Evolutionary conservation across 2,113 vertebrate genomes (phyloP).

Genomic region (Cyanoderma ruficeps): DNA sequence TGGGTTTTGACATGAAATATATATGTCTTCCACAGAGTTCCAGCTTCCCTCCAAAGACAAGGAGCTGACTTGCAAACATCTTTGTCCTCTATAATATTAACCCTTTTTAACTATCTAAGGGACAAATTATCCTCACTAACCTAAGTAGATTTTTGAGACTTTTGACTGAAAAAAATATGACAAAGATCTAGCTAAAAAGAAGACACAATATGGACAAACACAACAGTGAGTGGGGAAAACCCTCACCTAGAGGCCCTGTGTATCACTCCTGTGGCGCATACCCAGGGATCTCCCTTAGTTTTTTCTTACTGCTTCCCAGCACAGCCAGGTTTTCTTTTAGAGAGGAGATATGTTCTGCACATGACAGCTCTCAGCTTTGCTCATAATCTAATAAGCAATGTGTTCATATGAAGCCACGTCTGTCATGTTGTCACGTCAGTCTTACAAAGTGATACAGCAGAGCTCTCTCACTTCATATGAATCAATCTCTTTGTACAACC

Average conservation of each 20-base stretch:
- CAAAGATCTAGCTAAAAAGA: not conserved
- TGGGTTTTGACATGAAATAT: not conserved
- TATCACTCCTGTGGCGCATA: not conserved
- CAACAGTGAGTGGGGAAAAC: not conserved
- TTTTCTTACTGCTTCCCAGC: not conserved
- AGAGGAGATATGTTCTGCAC: not conserved
- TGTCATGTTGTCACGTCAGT: slow-evolving; percentile 11
- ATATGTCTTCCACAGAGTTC: not conserved
- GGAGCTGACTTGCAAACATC: not conserved
- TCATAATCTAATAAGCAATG: slow-evolving; percentile 30
- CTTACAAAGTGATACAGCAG: not conserved
- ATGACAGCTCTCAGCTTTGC: not conserved
- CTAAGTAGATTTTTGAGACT: not conserved
- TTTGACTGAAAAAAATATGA: not conserved
- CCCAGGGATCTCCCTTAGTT: not conserved
- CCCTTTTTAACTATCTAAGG: not conserved
- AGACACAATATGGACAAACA: not conserved
- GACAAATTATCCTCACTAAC: not conserved
- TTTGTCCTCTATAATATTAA: not conserved
- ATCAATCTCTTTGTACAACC: slow-evolving; percentile 40
- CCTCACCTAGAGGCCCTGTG: not conserved
- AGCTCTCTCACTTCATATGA: not conserved
- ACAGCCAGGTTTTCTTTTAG: not conserved
- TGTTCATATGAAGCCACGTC: not conserved
- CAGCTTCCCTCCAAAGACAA: not conserved